Base-by-base conservation (phyloP, 2,113 vertebrate genomes). In the Salvator merianae region DNA sequence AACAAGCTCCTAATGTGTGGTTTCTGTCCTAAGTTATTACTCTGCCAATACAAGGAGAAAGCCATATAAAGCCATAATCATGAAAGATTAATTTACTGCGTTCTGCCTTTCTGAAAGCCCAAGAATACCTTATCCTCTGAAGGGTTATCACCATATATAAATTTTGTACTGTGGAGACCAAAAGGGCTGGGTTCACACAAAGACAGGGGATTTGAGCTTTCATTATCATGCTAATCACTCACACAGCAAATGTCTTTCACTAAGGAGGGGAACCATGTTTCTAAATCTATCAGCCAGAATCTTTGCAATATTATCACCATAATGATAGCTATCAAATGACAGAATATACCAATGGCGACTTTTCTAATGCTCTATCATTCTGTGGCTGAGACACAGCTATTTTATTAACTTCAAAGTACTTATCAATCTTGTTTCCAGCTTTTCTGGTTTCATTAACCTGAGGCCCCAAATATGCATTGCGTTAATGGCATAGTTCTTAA, bases 41-140 rank as follows among this genome's bases (percentile, higher is more conserved):
- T 84, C 77, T 50, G 63, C 72, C 82, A 83, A 53, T 83, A 28
- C 13, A 34, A 14, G 63, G 40, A 55, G 63, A 77, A 77, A 84
- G 34, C 38, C 47, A 22, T 68, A 69, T 84, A 76, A 83, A 83
- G 62, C 40, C 53, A 47, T 32, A 77, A 69, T 77, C 20, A 62
- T 9, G 47, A 55, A 65, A 77, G 26, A 55, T 83, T 83, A 75
- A 55, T 77, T 84, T 68, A 14, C 73, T 38, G 34, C 32, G 28
- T 4, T 77, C 32, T 55, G 62, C 53, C 73, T 69, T 77, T 84
- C 8, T 77, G 43, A 77, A 77, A 70, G 30, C 22, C n/a, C 28
- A 26, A 36, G 47, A 70, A 70, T 38, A 26, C 24, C 55, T 83
- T 62, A 55, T 84, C 55, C 65, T 69, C 72, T 76, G 32, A 74